These are phyloP conservation scores for Piprites chloris DNA, from an alignment of 2,113 vertebrate genomes.

Conservation along the genomic window DNA sequence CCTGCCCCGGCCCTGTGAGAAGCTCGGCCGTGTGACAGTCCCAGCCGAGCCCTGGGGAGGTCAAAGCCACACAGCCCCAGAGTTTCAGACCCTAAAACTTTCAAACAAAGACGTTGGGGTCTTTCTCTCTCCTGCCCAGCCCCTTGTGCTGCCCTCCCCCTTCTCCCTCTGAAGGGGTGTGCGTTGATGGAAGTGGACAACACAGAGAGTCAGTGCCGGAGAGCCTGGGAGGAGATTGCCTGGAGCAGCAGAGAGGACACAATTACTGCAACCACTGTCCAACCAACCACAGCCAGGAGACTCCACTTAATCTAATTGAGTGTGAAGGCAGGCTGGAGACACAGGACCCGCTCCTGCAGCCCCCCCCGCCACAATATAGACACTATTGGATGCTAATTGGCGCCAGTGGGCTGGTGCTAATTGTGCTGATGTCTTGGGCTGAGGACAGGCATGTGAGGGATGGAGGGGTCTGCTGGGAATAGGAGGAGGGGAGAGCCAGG, in stretches of 20 bases:
- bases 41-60: neutral
- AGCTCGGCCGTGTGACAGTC: neutral
- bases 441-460: conserved; percentile 65
- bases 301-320: conserved; percentile 96
- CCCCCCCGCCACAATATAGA: conserved; percentile 73
- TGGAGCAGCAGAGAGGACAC: conserved; percentile 68
- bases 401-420: conserved; percentile 98
- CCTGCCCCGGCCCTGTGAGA: neutral
- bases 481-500: conserved; percentile 45
- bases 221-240: conserved; percentile 67
- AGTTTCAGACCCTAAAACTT: neutral
- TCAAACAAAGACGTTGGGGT: neutral
- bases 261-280: conserved; percentile 76
- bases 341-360: conserved; percentile 60
- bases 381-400: conserved; percentile 99
- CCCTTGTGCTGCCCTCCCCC: neutral
- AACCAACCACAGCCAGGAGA: conserved; percentile 72
- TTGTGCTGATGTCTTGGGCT: conserved; percentile 82
- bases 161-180: conserved; percentile 6
- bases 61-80: neutral
- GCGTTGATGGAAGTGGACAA: conserved; percentile 68
- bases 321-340: conserved; percentile 96
- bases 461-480: conserved; percentile 71
- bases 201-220: conserved; percentile 46
- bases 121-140: neutral